phyloP scores from a whole-genome alignment of 2,113 vertebrate species.

The Solea solea region DNA sequence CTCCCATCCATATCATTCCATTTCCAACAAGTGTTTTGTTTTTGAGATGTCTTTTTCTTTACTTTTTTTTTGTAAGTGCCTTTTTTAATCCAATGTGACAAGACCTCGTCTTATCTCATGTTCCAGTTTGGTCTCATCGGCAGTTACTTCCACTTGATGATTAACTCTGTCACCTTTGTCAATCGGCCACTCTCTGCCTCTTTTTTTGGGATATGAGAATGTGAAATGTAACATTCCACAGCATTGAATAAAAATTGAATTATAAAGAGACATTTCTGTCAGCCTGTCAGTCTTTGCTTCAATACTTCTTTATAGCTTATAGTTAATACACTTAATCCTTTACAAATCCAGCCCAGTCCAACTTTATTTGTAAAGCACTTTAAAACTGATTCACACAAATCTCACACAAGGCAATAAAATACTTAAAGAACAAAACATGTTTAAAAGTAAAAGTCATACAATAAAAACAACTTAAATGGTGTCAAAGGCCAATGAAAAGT shows the following conservation, averaged over 20 bases:
- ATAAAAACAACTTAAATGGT: too few relatives aligned
- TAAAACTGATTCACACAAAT: too few relatives aligned
- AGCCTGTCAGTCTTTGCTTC: conserved; percentile 22
- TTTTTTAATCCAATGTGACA: conserved; percentile 72
- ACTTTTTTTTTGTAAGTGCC: conserved; percentile 74
- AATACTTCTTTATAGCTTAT: background rate
- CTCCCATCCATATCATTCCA: conserved; percentile 36
- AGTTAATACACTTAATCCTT: background rate
- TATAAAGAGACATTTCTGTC: conserved; percentile 23
- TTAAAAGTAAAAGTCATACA: too few relatives aligned
- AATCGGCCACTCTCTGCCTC: conserved; percentile 11
- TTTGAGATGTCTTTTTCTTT: background rate
- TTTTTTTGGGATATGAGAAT: conserved; percentile 41
- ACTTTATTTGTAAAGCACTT: too few relatives aligned
- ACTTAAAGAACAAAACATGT: too few relatives aligned
- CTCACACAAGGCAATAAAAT: too few relatives aligned
- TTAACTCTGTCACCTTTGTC: conserved; percentile 18
- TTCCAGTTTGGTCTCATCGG: conserved; percentile 31
- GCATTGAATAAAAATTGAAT: conserved; percentile 72
- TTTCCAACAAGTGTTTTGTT: conserved; percentile 23
- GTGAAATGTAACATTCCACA: conserved; percentile 55
- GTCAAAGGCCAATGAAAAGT: too few relatives aligned
- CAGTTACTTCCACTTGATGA: conserved; percentile 19
- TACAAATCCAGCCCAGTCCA: background rate
- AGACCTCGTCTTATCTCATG: conserved; percentile 42